These are phyloP conservation scores for Conistra vaccinii DNA, from an alignment of 2,888 invertebrate species.

Conservation along the genomic window DNA sequence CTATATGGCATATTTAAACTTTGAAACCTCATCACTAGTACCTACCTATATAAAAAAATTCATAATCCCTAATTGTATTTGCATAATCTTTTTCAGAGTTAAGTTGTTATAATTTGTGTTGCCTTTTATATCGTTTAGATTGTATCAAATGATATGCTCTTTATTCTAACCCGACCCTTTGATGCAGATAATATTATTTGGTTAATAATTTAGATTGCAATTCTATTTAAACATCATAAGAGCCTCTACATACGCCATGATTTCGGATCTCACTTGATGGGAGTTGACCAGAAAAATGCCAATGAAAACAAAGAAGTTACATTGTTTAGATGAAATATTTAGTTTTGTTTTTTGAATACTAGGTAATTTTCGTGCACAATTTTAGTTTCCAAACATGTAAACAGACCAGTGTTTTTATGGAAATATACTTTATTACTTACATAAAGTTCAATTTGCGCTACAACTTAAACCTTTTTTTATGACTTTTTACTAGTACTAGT, in stretches of 20 bases:
- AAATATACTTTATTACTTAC: too few species aligned
- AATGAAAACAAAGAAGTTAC: not conserved
- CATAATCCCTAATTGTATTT: conserved; percentile 28
- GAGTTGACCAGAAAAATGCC: not conserved
- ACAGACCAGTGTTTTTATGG: too few species aligned
- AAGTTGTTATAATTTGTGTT: conserved; percentile 32
- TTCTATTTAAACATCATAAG: conserved; percentile 23
- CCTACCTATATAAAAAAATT: not conserved
- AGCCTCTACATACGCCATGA: conserved; percentile 13
- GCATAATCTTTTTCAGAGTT: conserved; percentile 24
- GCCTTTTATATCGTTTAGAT: conserved; percentile 55
- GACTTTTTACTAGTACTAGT: too few species aligned
- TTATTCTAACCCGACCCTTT: conserved; percentile 57
- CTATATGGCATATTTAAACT: too few species aligned
- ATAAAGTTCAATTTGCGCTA: too few species aligned
- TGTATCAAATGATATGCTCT: conserved; percentile 59
- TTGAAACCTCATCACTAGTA: not conserved
- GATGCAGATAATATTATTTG: conserved; percentile 58
- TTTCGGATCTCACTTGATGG: not conserved
- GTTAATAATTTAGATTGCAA: conserved; percentile 44
- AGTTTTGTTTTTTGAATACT: not conserved
- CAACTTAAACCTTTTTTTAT: too few species aligned
- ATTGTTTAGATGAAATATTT: not conserved
- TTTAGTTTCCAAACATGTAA: too few species aligned
- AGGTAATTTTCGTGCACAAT: too few species aligned